phyloP scores from a whole-genome alignment of 2,888 invertebrate species.

The Volucella bombylans region DNA sequence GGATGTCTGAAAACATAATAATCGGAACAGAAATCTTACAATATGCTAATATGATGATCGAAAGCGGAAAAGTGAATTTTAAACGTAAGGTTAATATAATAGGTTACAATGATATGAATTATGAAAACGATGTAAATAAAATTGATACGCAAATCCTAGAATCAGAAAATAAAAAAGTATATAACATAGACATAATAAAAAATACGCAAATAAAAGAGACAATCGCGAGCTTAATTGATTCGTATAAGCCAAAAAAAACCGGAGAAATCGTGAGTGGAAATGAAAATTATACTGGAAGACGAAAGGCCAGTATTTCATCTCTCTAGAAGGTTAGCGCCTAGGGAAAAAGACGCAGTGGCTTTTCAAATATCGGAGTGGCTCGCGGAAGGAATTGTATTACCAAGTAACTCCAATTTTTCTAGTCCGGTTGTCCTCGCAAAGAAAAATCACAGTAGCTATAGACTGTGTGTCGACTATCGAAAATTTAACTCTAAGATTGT shows the following conservation, averaged over 20 bases:
- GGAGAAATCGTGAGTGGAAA: slow-evolving; percentile 12
- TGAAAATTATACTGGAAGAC: slow-evolving; percentile 49
- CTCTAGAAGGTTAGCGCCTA: slow-evolving; percentile 75
- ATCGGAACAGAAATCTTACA: slow-evolving; percentile 31
- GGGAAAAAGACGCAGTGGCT: slow-evolving; percentile 75
- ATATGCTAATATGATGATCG: slow-evolving; percentile 8
- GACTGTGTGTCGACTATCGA: slow-evolving; percentile 78
- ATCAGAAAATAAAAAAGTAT: slow-evolving; percentile 12
- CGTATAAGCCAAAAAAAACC: slow-evolving; percentile 10
- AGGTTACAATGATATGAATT: neutral
- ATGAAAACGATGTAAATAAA: slow-evolving; percentile 21
- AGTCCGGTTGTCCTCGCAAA: slow-evolving; percentile 74
- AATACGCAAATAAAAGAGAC: slow-evolving; percentile 5
- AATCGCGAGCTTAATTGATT: neutral
- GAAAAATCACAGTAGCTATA: slow-evolving; percentile 68
- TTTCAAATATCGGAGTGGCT: slow-evolving; percentile 77
- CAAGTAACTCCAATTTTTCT: slow-evolving; percentile 69
- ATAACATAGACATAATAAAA: slow-evolving; percentile 21
- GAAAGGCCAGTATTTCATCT: slow-evolving; percentile 75
- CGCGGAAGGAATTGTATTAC: slow-evolving; percentile 56
- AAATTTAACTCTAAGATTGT: neutral
- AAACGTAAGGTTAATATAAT: too few species aligned
- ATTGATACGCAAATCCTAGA: slow-evolving; percentile 13
- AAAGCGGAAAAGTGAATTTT: too few species aligned
- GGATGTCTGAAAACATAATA: slow-evolving; percentile 24